A percentile compares a stretch with the other conserved stretches of the same genome.
phyloP scores from a whole-genome alignment of 2,797 vertebrate genomes.

The Peromyscus nudipes region DNA sequence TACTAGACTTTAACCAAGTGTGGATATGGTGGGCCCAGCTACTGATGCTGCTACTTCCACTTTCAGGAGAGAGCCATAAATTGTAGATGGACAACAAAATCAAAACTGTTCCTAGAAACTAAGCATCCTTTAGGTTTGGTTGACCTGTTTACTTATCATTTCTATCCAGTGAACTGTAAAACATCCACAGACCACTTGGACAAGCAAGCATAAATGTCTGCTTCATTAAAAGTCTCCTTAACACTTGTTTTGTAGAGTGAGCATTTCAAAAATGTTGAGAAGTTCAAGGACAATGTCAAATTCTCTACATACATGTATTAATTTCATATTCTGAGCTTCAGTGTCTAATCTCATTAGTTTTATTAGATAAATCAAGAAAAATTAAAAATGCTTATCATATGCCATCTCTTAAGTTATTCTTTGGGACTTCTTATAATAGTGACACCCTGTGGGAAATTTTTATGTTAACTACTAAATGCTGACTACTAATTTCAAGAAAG shows the following conservation, averaged over 20 bases:
- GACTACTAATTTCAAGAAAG: slow-evolving; percentile 29
- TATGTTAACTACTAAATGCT: slow-evolving; percentile 48
- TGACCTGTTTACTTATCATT: slow-evolving; percentile 64
- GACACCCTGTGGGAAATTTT: neutral
- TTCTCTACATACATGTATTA: slow-evolving; percentile 50
- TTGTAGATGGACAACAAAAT: slow-evolving; percentile 61
- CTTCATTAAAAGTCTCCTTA: slow-evolving; percentile 61
- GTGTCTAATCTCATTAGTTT: slow-evolving; percentile 66
- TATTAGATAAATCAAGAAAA: slow-evolving; percentile 63
- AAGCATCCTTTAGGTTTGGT: slow-evolving; percentile 59
- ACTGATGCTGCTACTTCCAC: slow-evolving; percentile 40
- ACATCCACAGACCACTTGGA: slow-evolving; percentile 38
- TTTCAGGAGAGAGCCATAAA: slow-evolving; percentile 41
- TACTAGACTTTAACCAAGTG: slow-evolving; percentile 46
- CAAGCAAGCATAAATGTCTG: slow-evolving; percentile 62
- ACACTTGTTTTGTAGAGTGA: slow-evolving; percentile 56
- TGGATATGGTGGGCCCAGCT: slow-evolving; percentile 18
- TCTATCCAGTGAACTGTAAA: slow-evolving; percentile 56
- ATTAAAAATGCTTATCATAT: slow-evolving; percentile 9
- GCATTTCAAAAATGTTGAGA: slow-evolving; percentile 68
- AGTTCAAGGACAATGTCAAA: slow-evolving; percentile 52
- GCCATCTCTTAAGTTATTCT: slow-evolving; percentile 60
- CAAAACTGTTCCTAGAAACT: slow-evolving; percentile 37
- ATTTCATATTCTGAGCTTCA: slow-evolving; percentile 70
- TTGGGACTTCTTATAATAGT: slow-evolving; percentile 53